Evolutionary conservation across 2,797 vertebrate species (phyloP).

Genomic region (Ctenosaura bakeri): DNA sequence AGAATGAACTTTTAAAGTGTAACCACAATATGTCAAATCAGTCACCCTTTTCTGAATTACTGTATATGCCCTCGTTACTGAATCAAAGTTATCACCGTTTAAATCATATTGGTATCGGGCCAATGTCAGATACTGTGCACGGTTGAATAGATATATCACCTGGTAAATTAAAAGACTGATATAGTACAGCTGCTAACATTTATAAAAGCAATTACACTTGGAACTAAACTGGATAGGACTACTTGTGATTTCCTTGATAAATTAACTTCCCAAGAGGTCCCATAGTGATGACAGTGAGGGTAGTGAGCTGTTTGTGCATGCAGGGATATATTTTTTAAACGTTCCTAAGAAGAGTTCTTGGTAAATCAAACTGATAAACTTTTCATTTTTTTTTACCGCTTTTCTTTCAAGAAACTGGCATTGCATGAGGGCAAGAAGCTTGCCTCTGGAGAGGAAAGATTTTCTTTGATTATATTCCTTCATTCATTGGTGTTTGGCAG

Average conservation of each 20-base stretch:
- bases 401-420: neutral
- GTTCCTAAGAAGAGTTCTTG: neutral
- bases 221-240: slow-evolving; percentile 26
- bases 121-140: slow-evolving; percentile 47
- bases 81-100: slow-evolving; percentile 70
- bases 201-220: slow-evolving; percentile 64
- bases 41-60: slow-evolving; percentile 70
- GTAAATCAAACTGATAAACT: neutral
- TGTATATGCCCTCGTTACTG: slow-evolving; percentile 60
- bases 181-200: slow-evolving; percentile 66
- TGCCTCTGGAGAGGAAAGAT: neutral
- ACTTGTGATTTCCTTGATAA: slow-evolving; percentile 26
- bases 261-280: slow-evolving; percentile 6
- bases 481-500: neutral
- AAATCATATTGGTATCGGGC: slow-evolving; percentile 72
- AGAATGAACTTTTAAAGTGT: slow-evolving; percentile 50
- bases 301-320: neutral
- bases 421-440: too few species aligned
- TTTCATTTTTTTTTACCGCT: accelerated
- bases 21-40: slow-evolving; percentile 13
- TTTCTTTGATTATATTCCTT: neutral
- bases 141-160: slow-evolving; percentile 66
- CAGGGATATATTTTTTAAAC: neutral
- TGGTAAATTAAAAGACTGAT: slow-evolving; percentile 73
- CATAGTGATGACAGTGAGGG: neutral